Evolutionary conservation across 2,113 vertebrate species (phyloP).

Genomic region (Pyrgilauda ruficollis): DNA sequence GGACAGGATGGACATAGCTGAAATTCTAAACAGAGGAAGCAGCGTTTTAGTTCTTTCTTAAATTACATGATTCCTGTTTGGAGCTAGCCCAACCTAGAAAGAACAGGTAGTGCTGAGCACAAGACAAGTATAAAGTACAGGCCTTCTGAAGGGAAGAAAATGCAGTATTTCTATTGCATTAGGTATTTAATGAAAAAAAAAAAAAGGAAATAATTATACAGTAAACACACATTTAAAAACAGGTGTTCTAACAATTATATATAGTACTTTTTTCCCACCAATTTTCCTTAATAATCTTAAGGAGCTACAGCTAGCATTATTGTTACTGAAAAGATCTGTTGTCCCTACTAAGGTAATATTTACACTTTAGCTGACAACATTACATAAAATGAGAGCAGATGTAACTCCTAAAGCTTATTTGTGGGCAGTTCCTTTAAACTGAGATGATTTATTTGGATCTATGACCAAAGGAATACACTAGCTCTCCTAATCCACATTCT

Average conservation of each 20-base stretch:
- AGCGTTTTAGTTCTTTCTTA: neutral
- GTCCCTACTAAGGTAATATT: neutral
- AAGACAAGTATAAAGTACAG: neutral
- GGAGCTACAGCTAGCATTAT: neutral
- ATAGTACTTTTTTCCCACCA: neutral
- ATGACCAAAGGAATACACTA: neutral
- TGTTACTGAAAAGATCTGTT: neutral
- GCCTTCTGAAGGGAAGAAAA: neutral
- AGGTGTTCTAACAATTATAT: neutral
- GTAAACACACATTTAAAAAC: neutral
- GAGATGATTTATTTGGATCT: neutral
- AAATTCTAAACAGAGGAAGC: neutral
- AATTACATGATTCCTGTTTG: fast-evolving
- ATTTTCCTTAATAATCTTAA: neutral
- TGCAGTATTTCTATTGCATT: neutral
- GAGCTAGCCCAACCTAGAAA: neutral
- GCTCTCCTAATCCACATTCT: neutral
- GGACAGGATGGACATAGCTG: neutral
- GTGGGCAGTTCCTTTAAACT: neutral
- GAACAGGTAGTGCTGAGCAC: neutral
- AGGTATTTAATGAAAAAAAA: neutral
- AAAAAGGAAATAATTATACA: neutral
- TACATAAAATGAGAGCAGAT: neutral
- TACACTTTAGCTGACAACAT: neutral
- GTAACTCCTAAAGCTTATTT: neutral